A percentile compares a stretch with the other conserved stretches of the same genome.
phyloP scores from a whole-genome alignment of 2,113 vertebrate genomes.

The Pholis gunnellus region DNA sequence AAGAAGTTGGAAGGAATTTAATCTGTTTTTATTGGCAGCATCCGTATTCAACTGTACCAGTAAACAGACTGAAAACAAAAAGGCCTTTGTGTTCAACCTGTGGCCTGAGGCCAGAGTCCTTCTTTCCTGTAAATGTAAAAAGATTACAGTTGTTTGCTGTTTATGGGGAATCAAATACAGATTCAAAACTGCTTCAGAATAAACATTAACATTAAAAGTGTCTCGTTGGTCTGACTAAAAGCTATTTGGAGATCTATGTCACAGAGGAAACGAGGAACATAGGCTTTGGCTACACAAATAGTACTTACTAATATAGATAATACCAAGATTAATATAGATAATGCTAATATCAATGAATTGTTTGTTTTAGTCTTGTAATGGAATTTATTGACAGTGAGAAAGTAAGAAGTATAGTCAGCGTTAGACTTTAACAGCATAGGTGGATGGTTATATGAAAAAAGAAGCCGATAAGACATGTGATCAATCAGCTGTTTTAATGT shows the following conservation, averaged over 20 bases:
- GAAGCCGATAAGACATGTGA: background rate
- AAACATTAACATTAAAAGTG: background rate
- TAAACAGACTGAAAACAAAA: background rate
- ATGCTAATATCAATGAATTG: background rate
- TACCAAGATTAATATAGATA: background rate
- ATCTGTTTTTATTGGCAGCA: background rate
- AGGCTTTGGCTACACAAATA: background rate
- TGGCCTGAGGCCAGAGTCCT: background rate
- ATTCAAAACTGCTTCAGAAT: background rate
- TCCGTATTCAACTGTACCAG: background rate
- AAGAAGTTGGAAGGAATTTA: background rate
- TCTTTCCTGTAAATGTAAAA: too few relatives aligned
- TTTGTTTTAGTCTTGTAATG: background rate
- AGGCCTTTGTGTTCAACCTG: background rate
- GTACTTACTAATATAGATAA: background rate
- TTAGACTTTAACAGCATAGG: background rate
- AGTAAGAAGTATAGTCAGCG: background rate
- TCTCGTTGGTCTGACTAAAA: background rate
- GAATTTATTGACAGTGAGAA: background rate
- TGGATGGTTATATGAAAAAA: background rate
- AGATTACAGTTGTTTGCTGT: too few relatives aligned
- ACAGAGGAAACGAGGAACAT: too few relatives aligned
- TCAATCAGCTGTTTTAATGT: constrained; percentile 7
- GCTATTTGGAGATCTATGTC: background rate
- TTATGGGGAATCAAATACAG: background rate